These are phyloP conservation scores for Crotalus viridis DNA, from an alignment of 2,113 vertebrate genomes.

Conservation along the genomic window DNA sequence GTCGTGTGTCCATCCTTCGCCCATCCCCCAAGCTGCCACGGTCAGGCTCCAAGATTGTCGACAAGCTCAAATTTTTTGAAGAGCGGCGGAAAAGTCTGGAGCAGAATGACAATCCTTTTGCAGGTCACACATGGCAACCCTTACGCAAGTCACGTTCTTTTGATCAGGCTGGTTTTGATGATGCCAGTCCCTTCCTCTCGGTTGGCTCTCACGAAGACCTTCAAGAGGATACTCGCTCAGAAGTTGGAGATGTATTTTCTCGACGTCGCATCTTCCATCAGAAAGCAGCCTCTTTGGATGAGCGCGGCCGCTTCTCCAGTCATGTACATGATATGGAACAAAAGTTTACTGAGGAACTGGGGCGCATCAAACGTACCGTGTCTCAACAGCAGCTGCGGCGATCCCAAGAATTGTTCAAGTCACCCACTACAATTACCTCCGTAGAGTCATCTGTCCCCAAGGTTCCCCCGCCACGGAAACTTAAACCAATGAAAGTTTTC, in stretches of 20 bases:
- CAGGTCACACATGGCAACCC: conserved; percentile 82
- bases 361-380: conserved; percentile 88
- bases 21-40: conserved; percentile 91
- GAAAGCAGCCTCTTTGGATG: conserved; percentile 91
- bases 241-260: conserved; percentile 72
- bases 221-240: conserved; percentile 74
- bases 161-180: conserved; percentile 80
- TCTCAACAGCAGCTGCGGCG: conserved; percentile 76
- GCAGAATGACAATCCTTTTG: conserved; percentile 81
- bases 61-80: conserved; percentile 89
- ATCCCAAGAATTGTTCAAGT: conserved; percentile 75
- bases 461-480: conserved; percentile 46
- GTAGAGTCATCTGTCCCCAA: conserved; percentile 57
- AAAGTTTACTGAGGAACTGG: conserved; percentile 91
- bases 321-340: conserved; percentile 89
- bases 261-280: conserved; percentile 85
- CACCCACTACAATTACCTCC: conserved; percentile 68
- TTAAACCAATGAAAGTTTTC: conserved; percentile 45
- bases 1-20: conserved; percentile 79
- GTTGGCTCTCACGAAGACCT: conserved; percentile 86
- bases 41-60: conserved; percentile 88
- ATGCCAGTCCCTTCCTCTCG: conserved; percentile 67
- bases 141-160: conserved; percentile 87
- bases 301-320: conserved; percentile 81
- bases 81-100: conserved; percentile 88